Evolutionary conservation across 23 tunicate species (phyloP).

Genomic region (Diplosoma virens): DNA sequence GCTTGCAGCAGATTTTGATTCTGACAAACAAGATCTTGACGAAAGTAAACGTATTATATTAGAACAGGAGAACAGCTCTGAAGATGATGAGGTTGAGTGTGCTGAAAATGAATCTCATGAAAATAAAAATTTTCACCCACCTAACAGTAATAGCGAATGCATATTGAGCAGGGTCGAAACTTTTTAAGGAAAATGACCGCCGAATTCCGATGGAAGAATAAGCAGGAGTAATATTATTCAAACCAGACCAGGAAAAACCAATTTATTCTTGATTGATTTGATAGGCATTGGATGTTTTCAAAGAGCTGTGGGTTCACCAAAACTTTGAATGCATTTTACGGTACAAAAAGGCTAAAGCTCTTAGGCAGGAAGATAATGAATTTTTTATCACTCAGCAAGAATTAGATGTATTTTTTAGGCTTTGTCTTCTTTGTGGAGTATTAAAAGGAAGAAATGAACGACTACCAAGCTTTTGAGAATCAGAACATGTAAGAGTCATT

Average conservation of each 20-base stretch:
- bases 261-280: background rate
- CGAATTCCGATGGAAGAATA: background rate
- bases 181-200: background rate
- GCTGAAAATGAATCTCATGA: background rate
- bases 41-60: background rate
- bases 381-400: background rate
- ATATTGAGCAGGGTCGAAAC: slow-evolving; percentile 1
- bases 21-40: background rate
- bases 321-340: background rate
- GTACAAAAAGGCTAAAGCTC: too few species aligned
- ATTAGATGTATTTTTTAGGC: slow-evolving; percentile 2
- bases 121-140: slow-evolving; percentile 12
- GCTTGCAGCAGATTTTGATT: background rate
- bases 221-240: background rate
- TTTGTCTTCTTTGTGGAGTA: background rate
- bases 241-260: background rate
- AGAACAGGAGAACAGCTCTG: background rate
- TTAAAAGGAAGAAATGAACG: slow-evolving; percentile 4
- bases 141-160: background rate
- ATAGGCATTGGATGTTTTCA: background rate
- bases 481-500: background rate
- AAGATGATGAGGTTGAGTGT: background rate
- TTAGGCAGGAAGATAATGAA: slow-evolving; percentile 1
- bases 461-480: background rate
- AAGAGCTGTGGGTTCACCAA: slow-evolving; percentile 1